These are phyloP conservation scores for Caerostris extrusa DNA, from an alignment of 1,140 invertebrate genomes.

Conservation along the genomic window DNA sequence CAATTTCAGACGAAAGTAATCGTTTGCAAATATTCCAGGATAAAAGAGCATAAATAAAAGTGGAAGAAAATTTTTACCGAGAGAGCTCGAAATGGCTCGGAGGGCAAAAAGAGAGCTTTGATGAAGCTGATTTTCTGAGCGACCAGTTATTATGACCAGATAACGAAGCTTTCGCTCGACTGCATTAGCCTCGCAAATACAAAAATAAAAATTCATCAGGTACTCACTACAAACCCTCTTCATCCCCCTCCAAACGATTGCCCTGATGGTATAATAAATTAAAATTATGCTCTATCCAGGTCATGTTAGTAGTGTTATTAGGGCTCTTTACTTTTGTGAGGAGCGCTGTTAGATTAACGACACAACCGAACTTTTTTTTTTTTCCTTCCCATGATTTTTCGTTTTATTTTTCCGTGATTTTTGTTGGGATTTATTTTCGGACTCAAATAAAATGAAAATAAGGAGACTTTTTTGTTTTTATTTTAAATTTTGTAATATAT, in stretches of 20 bases:
- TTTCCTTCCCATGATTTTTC: conserved; percentile 43
- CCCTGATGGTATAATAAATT: conserved; percentile 28
- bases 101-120: not conserved
- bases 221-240: not conserved
- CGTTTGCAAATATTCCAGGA: conserved; percentile 21
- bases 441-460: too few species aligned
- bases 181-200: not conserved
- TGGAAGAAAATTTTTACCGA: conserved; percentile 27
- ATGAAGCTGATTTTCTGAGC: not conserved
- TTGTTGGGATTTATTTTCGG: not conserved
- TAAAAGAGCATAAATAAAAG: conserved; percentile 37
- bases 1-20: conserved; percentile 30
- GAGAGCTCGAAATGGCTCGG: not conserved
- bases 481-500: too few species aligned
- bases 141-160: not conserved
- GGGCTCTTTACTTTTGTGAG: conserved; percentile 29
- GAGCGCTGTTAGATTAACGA: conserved; percentile 27
- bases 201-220: conserved; percentile 37
- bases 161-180: conserved; percentile 4
- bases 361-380: conserved; percentile 45
- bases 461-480: too few species aligned
- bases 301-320: conserved; percentile 67
- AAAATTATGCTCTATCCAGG: conserved; percentile 45
- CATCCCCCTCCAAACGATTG: conserved; percentile 3
- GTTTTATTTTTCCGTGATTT: conserved; percentile 8